These are phyloP conservation scores for Centropus unirufus DNA, from an alignment of 2,113 vertebrate genomes.

Conservation along the genomic window DNA sequence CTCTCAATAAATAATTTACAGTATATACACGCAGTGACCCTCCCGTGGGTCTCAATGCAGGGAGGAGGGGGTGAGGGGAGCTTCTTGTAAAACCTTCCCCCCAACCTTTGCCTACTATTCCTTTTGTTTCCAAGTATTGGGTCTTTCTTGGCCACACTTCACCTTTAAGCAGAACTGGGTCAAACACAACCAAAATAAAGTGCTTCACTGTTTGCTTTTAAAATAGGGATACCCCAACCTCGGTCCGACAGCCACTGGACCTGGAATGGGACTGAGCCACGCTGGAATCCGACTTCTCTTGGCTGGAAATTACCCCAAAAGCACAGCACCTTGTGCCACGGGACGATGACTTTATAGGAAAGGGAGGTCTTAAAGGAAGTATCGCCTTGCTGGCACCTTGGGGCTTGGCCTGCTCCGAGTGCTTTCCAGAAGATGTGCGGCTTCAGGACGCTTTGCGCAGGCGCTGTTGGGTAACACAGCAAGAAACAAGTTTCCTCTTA, in stretches of 20 bases:
- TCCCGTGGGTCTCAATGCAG: constrained; percentile 76
- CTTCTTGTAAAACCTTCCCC: rapidly evolving
- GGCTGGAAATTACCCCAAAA: not conserved
- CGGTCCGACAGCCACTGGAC: not conserved
- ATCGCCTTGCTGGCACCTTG: not conserved
- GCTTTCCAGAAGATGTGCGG: not conserved
- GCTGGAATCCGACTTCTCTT: not conserved
- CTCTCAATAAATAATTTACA: constrained; percentile 99
- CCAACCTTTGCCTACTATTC: not conserved
- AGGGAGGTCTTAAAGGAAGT: not conserved
- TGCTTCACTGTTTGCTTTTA: constrained; percentile 80
- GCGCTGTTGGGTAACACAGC: not conserved
- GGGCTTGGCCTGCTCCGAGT: not conserved
- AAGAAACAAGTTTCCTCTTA: not conserved
- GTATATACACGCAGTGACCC: constrained; percentile 87
- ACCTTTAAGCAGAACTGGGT: constrained; percentile 72
- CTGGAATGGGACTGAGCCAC: not conserved
- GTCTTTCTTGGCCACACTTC: constrained; percentile 73
- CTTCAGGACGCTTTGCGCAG: not conserved
- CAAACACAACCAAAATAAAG: constrained; percentile 84
- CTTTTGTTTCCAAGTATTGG: constrained; percentile 32
- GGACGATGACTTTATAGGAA: not conserved
- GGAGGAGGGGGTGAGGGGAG: not conserved
- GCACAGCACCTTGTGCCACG: rapidly evolving
- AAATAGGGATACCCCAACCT: constrained; percentile 59